Evolutionary conservation across 2,888 invertebrate genomes (phyloP).

Genomic region (Conus canariensis): DNA sequence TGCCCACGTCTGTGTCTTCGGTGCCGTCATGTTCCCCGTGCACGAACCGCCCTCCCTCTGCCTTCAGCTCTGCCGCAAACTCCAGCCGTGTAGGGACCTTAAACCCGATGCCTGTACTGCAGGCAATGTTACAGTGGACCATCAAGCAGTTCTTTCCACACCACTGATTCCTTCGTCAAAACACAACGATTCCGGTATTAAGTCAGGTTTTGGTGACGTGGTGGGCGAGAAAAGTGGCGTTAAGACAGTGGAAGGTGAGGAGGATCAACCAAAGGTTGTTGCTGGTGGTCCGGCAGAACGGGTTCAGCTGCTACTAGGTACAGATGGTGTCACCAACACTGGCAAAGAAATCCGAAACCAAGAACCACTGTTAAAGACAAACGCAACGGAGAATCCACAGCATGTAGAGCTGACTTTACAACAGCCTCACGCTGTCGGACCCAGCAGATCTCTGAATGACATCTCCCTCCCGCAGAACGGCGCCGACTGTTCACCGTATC

Average conservation of each 20-base stretch:
- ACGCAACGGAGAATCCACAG: no score
- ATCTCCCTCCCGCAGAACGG: no score
- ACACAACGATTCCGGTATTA: background rate
- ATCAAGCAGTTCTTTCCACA: background rate
- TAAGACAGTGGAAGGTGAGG: background rate
- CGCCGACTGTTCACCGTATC: no score
- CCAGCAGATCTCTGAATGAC: background rate
- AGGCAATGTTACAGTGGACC: background rate
- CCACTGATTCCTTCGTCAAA: background rate
- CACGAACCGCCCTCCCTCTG: constrained; percentile 38
- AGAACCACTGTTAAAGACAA: no score
- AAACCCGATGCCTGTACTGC: background rate
- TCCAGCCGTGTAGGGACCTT: background rate
- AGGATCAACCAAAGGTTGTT: background rate
- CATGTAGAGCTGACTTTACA: no score
- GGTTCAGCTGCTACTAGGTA: background rate
- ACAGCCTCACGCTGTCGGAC: no score
- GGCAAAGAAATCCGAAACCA: no score
- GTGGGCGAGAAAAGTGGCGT: no score
- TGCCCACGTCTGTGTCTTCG: constrained; percentile 44
- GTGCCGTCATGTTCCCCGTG: constrained; percentile 48
- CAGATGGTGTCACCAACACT: no score
- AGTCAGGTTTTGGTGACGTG: no score
- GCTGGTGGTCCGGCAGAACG: background rate
- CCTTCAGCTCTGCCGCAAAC: background rate